Base-by-base conservation (phyloP, 92 coral and sea anemone species). In the Heteractis magnifica region DNA sequence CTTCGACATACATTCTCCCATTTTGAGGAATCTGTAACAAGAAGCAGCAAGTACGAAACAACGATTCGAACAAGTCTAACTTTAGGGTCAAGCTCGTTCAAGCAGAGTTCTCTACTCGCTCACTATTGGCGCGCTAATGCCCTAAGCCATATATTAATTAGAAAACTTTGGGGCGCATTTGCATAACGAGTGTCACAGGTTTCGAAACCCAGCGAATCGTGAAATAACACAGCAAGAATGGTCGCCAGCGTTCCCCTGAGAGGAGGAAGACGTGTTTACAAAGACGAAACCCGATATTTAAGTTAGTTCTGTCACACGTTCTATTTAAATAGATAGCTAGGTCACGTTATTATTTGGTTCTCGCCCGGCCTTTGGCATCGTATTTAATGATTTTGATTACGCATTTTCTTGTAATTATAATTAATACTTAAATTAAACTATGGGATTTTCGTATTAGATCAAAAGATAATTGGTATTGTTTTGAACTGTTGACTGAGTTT, bases 1-100 rank as follows among this genome's bases (percentile, higher is more conserved):
- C 81, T 91, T 87, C 68, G 94, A 88, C 95, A 89, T 94, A 55
- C 94, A 89, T 10, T 87, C 82, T 3, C 98, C 98, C 98, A 94
- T 94, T 9, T 60, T 70, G 73, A 74, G 26, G 49, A 68, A 62
- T 23, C 19, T 18, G 9, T 23, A 23, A 64, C 26, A 18, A 64
- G 14, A 10, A 68, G 14, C 55, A 74, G 56, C 78, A 11, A 49
- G 23, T n/a, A 51, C 48, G 78, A 49, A 8, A 16, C 14, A 51
- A 49, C 6, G 49, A 74, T 15, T 15, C 15, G n/a, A 72, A 72
- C 77, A 11, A 74, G 10, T 4, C 11, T 2, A 9, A 49, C 56
- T 4, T 10, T 8, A 49, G 8, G 78, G 56, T 74, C 78, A 74
- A 74, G 56, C 56, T 12, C 20, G 78, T 49, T 26, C 56, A 49